Evolutionary conservation across 2,113 vertebrate species (phyloP).

Genomic region (Hippocampus mohnikei): DNA sequence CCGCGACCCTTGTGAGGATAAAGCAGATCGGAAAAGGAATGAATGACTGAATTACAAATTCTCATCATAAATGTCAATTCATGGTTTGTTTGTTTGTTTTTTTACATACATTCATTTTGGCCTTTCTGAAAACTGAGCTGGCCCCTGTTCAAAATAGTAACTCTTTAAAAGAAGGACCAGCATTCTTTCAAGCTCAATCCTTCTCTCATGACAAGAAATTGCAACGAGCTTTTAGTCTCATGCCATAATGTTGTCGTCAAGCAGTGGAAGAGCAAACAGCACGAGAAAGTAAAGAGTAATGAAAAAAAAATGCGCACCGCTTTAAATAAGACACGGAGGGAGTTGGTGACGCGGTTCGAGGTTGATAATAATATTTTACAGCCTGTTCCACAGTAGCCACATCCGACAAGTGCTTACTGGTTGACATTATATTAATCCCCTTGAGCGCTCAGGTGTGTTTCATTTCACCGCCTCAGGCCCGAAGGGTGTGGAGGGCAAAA

Average conservation of each 20-base stretch:
- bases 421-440: slow-evolving; percentile 16
- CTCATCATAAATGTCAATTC: too few species aligned
- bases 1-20: too few species aligned
- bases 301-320: slow-evolving; percentile 17
- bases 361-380: slow-evolving; percentile 9
- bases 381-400: slow-evolving; percentile 5
- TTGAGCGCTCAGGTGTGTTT: slow-evolving; percentile 29
- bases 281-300: slow-evolving; percentile 46
- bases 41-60: too few species aligned
- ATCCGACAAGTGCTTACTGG: slow-evolving; percentile 50
- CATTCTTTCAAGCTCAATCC: neutral
- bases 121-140: neutral
- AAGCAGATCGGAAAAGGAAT: too few species aligned
- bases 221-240: slow-evolving; percentile 3
- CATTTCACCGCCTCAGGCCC: slow-evolving; percentile 17
- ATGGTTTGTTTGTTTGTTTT: too few species aligned
- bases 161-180: too few species aligned
- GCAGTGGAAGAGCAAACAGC: slow-evolving; percentile 4
- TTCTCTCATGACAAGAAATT: neutral
- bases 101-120: too few species aligned
- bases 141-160: too few species aligned
- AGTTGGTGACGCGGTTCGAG: neutral
- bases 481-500: slow-evolving; percentile 36
- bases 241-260: slow-evolving; percentile 11
- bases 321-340: slow-evolving; percentile 15